A percentile compares a stretch with the other conserved stretches of the same genome.
These are phyloP conservation scores for Ricordea florida DNA, from an alignment of 92 coral and sea anemone species.

Conservation along the genomic window DNA sequence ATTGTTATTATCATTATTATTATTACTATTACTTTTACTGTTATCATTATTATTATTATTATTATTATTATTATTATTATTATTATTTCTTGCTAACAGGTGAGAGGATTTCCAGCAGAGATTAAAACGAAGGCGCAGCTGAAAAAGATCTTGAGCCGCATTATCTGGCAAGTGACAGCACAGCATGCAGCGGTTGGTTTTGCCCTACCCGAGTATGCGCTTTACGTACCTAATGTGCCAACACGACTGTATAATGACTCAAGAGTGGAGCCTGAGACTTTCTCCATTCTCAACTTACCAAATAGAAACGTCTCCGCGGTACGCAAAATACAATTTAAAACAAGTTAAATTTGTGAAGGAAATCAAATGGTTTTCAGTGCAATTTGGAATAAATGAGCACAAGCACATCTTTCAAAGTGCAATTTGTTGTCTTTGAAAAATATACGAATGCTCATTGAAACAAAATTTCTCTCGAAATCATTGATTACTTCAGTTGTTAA, in stretches of 20 bases:
- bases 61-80: neutral
- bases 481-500: no score
- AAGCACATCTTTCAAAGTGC: no score
- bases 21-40: no score
- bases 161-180: conserved; percentile 33
- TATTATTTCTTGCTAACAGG: neutral
- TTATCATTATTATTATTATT: no score
- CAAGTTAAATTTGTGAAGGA: no score
- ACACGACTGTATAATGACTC: conserved; percentile 59
- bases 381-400: no score
- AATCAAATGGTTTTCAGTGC: no score
- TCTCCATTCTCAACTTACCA: conserved; percentile 17
- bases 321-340: neutral
- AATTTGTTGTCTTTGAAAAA: no score
- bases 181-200: conserved; percentile 55
- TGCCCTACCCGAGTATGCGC: conserved; percentile 24
- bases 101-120: conserved; percentile 35
- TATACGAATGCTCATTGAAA: no score
- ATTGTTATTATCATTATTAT: no score
- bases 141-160: conserved; percentile 22
- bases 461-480: no score
- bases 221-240: conserved; percentile 43
- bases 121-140: conserved; percentile 14
- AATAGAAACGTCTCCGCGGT: conserved; percentile 37
- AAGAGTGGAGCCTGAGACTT: conserved; percentile 35